Conservation (phyloP, 2,113 vertebrate genomes). For the Odontesthes bonariensis region DNA sequence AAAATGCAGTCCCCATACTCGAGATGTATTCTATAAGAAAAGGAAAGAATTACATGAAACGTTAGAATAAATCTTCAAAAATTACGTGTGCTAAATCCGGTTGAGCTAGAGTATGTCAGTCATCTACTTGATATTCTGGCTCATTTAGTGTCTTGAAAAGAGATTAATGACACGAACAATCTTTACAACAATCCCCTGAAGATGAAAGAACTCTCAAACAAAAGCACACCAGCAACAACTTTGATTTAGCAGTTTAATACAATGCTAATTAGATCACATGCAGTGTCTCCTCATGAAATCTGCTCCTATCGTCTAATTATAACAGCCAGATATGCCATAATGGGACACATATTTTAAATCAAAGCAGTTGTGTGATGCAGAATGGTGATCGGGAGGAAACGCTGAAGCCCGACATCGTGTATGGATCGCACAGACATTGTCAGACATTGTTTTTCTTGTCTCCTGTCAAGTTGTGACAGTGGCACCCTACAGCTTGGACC, state of each 20-base stretch:
- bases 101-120: conserved; percentile 58
- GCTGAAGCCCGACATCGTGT: conserved; percentile 10
- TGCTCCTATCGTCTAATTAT: conserved; percentile 77
- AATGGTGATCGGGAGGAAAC: conserved; percentile 7
- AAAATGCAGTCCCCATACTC: conserved; percentile 5
- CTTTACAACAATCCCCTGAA: conserved; percentile 78
- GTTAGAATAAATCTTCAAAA: conserved; percentile 52
- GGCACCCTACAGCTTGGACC: conserved; percentile 32
- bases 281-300: conserved; percentile 75
- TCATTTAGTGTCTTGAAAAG: conserved; percentile 77
- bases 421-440: conserved; percentile 20
- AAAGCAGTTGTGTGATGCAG: conserved; percentile 57
- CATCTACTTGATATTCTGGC: conserved; percentile 73
- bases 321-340: conserved; percentile 71
- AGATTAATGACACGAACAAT: conserved; percentile 80
- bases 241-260: conserved; percentile 82
- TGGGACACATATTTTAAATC: conserved; percentile 65
- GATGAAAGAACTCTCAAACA: conserved; percentile 82
- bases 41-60: conserved; percentile 15
- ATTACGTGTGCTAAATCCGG: conserved; percentile 33
- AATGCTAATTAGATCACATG: conserved; percentile 83
- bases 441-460: conserved; percentile 24
- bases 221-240: conserved; percentile 78
- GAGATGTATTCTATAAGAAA: background rate
- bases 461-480: conserved; percentile 31